A percentile compares a stretch with the other conserved stretches of the same genome.
phyloP scores from a whole-genome alignment of 2,113 vertebrate species.

The Rhinolophus ferrumequinum region DNA sequence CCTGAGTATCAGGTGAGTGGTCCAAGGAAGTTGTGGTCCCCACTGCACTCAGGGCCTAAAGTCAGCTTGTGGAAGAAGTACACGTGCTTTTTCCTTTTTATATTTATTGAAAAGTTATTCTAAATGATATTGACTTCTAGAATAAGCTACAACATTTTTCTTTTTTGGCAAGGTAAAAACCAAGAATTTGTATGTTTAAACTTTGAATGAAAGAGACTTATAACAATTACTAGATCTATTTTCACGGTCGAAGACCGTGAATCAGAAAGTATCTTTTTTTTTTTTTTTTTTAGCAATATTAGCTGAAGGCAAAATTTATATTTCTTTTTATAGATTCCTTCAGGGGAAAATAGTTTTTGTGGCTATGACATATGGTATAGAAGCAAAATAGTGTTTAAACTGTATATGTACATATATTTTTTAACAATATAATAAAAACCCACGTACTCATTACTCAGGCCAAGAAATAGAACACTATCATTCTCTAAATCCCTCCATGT shows the following conservation, averaged over 20 bases:
- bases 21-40: too few relatives aligned
- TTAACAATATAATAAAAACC: neutral
- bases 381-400: constrained; percentile 31
- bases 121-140: neutral
- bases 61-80: neutral
- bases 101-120: neutral
- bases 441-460: neutral
- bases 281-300: constrained; percentile 23
- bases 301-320: neutral
- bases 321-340: neutral
- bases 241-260: neutral
- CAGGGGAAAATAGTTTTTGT: neutral
- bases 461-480: neutral
- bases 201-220: constrained; percentile 28
- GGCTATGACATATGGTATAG: neutral
- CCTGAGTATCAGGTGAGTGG: constrained; percentile 91
- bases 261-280: neutral
- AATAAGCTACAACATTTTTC: neutral
- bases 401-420: neutral
- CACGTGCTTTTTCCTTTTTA: neutral
- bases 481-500: too few relatives aligned
- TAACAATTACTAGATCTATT: neutral
- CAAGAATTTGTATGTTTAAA: constrained; percentile 13
- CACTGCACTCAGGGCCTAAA: neutral
- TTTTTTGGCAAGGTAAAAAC: neutral